These are phyloP conservation scores for Microplitis mediator DNA, from an alignment of 1,140 invertebrate species.

Conservation along the genomic window DNA sequence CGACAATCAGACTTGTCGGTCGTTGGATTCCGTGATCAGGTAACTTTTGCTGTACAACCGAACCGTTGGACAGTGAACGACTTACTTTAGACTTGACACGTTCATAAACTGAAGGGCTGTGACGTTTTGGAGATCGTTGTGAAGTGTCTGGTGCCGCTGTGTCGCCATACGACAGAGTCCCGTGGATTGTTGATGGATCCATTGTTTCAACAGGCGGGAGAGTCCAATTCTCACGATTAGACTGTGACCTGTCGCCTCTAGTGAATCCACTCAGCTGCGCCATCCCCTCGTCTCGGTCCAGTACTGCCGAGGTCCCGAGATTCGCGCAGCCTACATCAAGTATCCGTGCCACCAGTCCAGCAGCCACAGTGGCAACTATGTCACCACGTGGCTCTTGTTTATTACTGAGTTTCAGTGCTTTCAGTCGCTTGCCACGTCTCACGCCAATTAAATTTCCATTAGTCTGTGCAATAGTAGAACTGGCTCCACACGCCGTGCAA, in stretches of 20 bases:
- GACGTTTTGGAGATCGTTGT: conserved; percentile 63
- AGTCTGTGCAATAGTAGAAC: conserved; percentile 51
- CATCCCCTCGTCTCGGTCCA: conserved; percentile 47
- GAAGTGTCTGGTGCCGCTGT: conserved; percentile 41
- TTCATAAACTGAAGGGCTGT: conserved; percentile 66
- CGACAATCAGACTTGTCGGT: conserved; percentile 55
- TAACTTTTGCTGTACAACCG: conserved; percentile 53
- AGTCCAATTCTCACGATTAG: conserved; percentile 52
- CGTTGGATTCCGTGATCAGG: conserved; percentile 45
- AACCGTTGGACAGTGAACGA: conserved; percentile 64
- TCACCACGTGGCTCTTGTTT: conserved; percentile 42
- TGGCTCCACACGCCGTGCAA: conserved; percentile 57
- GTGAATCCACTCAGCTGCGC: conserved; percentile 56
- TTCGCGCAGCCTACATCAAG: conserved; percentile 44
- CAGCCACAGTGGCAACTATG: conserved; percentile 44
- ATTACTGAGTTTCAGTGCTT: conserved; percentile 47
- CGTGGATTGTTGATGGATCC: conserved; percentile 41
- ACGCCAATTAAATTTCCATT: conserved; percentile 54
- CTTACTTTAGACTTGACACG: conserved; percentile 66
- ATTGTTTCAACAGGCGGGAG: conserved; percentile 51
- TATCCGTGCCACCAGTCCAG: conserved; percentile 44
- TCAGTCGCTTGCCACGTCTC: conserved; percentile 52
- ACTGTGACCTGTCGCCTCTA: conserved; percentile 44
- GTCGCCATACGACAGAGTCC: conserved; percentile 40
- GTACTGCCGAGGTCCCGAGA: conserved; percentile 28